A percentile compares a stretch with the other conserved stretches of the same genome.
These are phyloP conservation scores for Psettodes erumei DNA, from an alignment of 2,113 vertebrate genomes.

Conservation along the genomic window DNA sequence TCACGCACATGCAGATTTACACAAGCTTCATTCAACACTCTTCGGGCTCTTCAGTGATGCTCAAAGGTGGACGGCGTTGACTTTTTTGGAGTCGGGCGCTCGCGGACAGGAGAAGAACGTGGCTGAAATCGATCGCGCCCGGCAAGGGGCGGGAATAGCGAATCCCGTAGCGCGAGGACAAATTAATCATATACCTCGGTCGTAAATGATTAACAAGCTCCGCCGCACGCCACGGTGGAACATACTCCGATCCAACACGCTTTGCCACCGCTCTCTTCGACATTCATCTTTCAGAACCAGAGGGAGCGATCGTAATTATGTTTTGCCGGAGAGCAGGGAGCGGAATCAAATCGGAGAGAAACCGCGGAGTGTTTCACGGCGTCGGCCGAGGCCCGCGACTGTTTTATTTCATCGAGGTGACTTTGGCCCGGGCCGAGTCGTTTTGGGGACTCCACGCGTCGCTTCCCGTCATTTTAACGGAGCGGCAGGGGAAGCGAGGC, in stretches of 20 bases:
- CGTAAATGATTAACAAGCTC: slow-evolving; percentile 47
- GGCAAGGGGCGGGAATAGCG: slow-evolving; percentile 16
- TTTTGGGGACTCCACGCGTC: background rate
- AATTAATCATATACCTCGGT: slow-evolving; percentile 30
- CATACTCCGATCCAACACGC: slow-evolving; percentile 30
- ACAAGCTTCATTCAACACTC: slow-evolving; percentile 22
- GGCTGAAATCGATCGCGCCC: slow-evolving; percentile 1
- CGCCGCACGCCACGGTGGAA: slow-evolving; percentile 5
- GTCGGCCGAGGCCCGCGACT: slow-evolving; percentile 33
- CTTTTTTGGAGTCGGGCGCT: background rate
- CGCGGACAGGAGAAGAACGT: background rate
- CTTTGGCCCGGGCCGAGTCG: too few relatives aligned
- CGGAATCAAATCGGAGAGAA: slow-evolving; percentile 47
- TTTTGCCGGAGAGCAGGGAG: slow-evolving; percentile 44
- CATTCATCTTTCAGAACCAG: slow-evolving; percentile 51
- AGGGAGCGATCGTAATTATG: slow-evolving; percentile 61
- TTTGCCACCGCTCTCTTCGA: slow-evolving; percentile 24
- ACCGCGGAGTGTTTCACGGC: slow-evolving; percentile 51
- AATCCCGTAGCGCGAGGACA: background rate
- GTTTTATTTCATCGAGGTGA: slow-evolving; percentile 15
- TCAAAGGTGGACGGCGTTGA: slow-evolving; percentile 13
- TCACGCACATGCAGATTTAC: slow-evolving; percentile 15
- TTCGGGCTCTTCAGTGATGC: slow-evolving; percentile 15
- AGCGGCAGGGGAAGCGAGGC: slow-evolving; percentile 2
- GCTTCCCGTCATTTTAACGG: slow-evolving; percentile 20